Base-by-base conservation (phyloP, 2,797 vertebrate species). In the Remorina albescens region DNA sequence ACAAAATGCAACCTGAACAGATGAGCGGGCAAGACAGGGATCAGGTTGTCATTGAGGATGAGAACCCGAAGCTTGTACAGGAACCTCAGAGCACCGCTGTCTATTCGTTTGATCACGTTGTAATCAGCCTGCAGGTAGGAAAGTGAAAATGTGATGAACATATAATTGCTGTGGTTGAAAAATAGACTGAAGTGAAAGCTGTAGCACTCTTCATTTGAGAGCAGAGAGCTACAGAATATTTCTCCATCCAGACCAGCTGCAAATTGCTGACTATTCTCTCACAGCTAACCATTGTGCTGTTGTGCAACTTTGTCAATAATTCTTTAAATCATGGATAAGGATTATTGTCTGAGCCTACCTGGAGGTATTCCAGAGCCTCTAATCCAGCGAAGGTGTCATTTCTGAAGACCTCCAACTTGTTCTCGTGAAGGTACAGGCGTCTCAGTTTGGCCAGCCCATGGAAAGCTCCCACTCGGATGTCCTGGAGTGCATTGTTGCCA, bases 11-110 rank as follows among this genome's bases (percentile, higher is more conserved):
- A 93, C 93, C 93, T 94, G 88, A 95, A 95, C 70, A 95, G 93
- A 86, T 94, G 92, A 68, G 91, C 88, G 32, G 98, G 98, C 82
- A 99, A 91, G 71, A 96, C 93, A 61, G 97, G 98, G 92, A 99
- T 98, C 88, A 99, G 96, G 90, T 99, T 99, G 94, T 99, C 98
- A 67, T 99, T 99, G 88, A 99, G 95, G 87, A 99, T 99, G 87
- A 99, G 95, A 85, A 99, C 98, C 81, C 98, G 95, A 76, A 99
- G 95, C 93, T 98, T 99, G 92, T 96, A 97, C 81, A 99, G 95
- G 89, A 99, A 98, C 91, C 97, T 95, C 91, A 99, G 97, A 26
- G 96, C 97, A 49, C 97, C 98, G 0, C 96, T 97, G 94, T 99
- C 98, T 86, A 99, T 99, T 89, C 97, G 96, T 94, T 97, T 95